Base-by-base conservation (phyloP, 2,888 invertebrate species). In the Sarcophaga variegata region DNA sequence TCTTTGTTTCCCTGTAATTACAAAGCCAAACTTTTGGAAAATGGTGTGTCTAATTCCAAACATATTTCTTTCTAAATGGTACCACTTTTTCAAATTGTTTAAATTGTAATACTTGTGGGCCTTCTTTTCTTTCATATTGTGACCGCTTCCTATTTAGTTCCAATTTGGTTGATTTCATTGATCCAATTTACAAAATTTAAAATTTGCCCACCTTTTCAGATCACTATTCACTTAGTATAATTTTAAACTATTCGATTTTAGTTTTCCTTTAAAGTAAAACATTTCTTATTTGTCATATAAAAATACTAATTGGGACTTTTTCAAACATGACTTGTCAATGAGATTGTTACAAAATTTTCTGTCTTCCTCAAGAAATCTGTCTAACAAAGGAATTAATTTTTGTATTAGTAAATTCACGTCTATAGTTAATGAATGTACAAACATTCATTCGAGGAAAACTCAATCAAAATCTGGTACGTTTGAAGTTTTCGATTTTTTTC, bases 311-410 rank as follows among this genome's bases (percentile, higher is more conserved):
- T 25, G 25, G 25, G 25, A 25, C 25, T 25, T 25, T 25, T 25
- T 25, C 25, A 3, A 25, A 25, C 3, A 25, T 64, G 25, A 6
- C 12, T 14, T 64, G 25, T 10, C 27, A 25, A 25, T 3, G 14
- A 64, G 27, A 25, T 64, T 64, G 14, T 25, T 64, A 64, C 64
- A 64, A 64, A 64, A 64, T 64, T 64, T 27, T 25, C 64, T 27
- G 22, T 5, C 64, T 20, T 64, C 12, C 11, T 25, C 20, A 27
- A 64, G 25, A 12, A 64, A 64, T 64, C 27, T 64, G 10, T 20
- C 11, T 11, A 63, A 63, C 22, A 63, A 20, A 12, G 22, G 22
- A 64, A 27, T 64, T 64, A 1, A 64, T 25, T 64, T 3, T 8
- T 64, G 4, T 64, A 64, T 11, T 64, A 64, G 27, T 64, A 12